These are phyloP conservation scores for Drosophila longiperda DNA, from an alignment of 2,888 invertebrate genomes.

Conservation along the genomic window DNA sequence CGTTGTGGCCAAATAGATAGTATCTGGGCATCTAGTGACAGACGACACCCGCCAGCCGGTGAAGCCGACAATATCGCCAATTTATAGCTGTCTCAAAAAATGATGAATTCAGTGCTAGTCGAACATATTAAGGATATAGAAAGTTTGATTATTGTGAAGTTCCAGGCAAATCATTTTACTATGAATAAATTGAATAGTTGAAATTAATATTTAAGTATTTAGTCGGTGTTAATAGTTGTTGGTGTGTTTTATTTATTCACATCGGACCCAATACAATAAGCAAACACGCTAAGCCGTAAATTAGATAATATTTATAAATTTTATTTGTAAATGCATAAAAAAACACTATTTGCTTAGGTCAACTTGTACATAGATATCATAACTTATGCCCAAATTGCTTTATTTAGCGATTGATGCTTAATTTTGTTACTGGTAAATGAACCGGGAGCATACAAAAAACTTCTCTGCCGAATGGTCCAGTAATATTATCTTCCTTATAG, in stretches of 20 bases:
- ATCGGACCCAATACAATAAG: neutral
- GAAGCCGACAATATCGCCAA: constrained; percentile 93
- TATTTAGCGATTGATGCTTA: too few species aligned
- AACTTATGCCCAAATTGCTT: too few species aligned
- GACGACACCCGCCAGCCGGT: constrained; percentile 97
- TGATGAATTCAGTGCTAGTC: constrained; percentile 1
- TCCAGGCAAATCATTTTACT: neutral
- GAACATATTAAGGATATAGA: constrained; percentile 3
- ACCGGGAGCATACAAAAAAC: too few species aligned
- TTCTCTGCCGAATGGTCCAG: too few species aligned
- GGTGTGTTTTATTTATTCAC: neutral
- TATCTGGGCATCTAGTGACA: constrained; percentile 93
- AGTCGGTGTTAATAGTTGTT: constrained; percentile 1
- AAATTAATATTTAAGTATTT: neutral
- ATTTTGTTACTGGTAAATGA: too few species aligned
- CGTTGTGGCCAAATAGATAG: constrained; percentile 97
- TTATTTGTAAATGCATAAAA: neutral
- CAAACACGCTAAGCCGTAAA: too few species aligned
- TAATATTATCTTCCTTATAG: too few species aligned
- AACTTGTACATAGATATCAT: too few species aligned
- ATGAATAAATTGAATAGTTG: neutral
- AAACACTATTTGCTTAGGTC: too few species aligned
- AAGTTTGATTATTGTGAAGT: constrained; percentile 11
- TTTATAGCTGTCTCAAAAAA: constrained; percentile 12
- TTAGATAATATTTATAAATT: neutral